Percentiles rank a stretch among this genome's conserved stretches.
phyloP scores from a whole-genome alignment of 1,140 invertebrate genomes.

The Trichonephila inaurata region DNA sequence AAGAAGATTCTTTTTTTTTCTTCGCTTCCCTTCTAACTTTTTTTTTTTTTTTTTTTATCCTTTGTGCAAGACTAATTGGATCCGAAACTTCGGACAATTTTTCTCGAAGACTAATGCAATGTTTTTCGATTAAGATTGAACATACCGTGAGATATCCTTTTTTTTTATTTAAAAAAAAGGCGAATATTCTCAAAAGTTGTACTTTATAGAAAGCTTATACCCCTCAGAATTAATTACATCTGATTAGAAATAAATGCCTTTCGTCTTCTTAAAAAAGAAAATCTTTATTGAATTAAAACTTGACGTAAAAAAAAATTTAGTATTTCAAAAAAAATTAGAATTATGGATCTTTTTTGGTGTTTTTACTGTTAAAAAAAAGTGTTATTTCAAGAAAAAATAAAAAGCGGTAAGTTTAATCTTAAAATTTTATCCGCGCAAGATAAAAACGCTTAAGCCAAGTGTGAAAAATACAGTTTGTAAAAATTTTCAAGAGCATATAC shows the following conservation, averaged over 20 bases:
- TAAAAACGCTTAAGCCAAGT: too few species aligned
- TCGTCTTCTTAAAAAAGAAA: background rate
- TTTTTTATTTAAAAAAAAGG: background rate
- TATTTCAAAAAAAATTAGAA: too few species aligned
- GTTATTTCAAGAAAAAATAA: too few species aligned
- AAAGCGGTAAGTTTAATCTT: too few species aligned
- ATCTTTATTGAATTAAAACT: background rate
- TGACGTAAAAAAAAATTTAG: too few species aligned
- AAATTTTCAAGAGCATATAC: too few species aligned
- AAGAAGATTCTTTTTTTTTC: background rate
- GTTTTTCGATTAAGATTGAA: background rate
- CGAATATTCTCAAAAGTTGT: background rate
- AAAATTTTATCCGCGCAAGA: too few species aligned
- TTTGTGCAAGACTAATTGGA: slow-evolving; percentile 12
- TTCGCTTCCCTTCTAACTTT: background rate
- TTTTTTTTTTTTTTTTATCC: background rate
- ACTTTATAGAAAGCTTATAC: background rate
- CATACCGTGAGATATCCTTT: background rate
- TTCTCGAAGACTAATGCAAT: background rate
- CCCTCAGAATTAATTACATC: background rate
- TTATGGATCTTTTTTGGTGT: too few species aligned
- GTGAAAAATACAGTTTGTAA: too few species aligned
- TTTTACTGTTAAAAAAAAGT: too few species aligned
- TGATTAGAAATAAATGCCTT: background rate
- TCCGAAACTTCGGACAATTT: background rate